phyloP scores from a whole-genome alignment of 1,140 invertebrate genomes.

The Daktulosphaira vitifoliae region DNA sequence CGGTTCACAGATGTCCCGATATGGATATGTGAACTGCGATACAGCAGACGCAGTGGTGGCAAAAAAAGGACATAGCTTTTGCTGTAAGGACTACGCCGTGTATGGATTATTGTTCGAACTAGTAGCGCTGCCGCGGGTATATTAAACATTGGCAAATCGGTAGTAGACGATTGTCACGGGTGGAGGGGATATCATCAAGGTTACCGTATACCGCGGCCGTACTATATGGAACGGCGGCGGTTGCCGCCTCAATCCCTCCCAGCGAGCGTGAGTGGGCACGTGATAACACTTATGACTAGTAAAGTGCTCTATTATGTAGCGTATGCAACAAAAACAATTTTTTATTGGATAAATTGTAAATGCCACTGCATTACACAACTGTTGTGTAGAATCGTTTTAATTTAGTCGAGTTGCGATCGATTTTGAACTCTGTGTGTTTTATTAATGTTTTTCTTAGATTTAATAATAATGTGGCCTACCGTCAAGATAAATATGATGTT shows the following conservation, averaged over 20 bases:
- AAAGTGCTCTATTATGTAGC: too few relatives aligned
- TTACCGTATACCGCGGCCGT: conserved; percentile 19
- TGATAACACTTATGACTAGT: conserved; percentile 3
- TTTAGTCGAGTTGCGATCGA: not conserved
- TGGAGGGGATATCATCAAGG: not conserved
- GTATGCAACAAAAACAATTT: not conserved
- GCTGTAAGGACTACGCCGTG: too few relatives aligned
- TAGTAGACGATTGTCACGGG: not conserved
- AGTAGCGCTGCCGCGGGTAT: too few relatives aligned
- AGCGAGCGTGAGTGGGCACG: conserved; percentile 19
- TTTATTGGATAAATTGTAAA: not conserved
- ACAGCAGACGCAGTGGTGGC: too few relatives aligned
- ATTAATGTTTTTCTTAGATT: too few relatives aligned
- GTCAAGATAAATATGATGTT: too few relatives aligned
- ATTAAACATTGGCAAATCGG: too few relatives aligned
- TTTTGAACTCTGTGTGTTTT: not conserved
- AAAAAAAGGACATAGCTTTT: too few relatives aligned
- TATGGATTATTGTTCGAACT: too few relatives aligned
- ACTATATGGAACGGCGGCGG: not conserved
- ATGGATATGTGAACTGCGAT: too few relatives aligned
- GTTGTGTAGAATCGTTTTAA: not conserved
- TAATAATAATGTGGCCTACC: too few relatives aligned
- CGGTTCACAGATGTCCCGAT: too few relatives aligned
- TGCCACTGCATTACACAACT: not conserved
- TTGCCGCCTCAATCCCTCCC: not conserved